phyloP scores from a whole-genome alignment of 1,140 invertebrate genomes.

The Brachionus rubens region DNA sequence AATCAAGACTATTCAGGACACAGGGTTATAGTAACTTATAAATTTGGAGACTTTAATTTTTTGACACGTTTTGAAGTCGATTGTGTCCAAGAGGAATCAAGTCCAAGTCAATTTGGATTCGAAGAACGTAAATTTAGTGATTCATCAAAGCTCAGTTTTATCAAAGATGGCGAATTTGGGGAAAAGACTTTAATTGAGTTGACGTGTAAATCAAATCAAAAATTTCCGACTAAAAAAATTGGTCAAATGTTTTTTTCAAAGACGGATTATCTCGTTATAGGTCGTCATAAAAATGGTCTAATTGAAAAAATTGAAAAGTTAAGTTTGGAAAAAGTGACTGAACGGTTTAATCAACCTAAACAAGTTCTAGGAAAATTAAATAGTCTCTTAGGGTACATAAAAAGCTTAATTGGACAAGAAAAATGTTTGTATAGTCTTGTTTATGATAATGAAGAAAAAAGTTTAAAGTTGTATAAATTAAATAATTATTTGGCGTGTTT shows the following conservation, averaged over 20 bases:
- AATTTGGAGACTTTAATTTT: neutral
- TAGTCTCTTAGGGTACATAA: neutral
- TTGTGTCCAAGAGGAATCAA: neutral
- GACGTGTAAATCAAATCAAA: neutral
- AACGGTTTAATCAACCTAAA: neutral
- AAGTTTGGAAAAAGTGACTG: constrained; percentile 1
- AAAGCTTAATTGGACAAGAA: neutral
- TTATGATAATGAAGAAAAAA: neutral
- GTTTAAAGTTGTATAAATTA: neutral
- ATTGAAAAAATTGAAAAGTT: neutral
- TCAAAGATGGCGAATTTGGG: neutral
- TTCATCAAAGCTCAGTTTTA: neutral
- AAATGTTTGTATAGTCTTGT: neutral
- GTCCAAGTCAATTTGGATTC: neutral
- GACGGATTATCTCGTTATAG: constrained; percentile 11
- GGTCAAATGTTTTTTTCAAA: constrained; percentile 15
- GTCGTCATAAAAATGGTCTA: neutral
- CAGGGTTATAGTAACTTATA: neutral
- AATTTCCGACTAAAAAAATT: neutral
- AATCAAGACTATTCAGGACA: neutral
- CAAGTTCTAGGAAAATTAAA: neutral
- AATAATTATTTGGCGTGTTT: neutral
- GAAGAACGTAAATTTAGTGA: neutral
- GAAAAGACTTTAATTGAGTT: neutral
- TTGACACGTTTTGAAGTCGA: neutral